Evolutionary conservation across 37 sponge, comb jelly and placozoan species (phyloP).

Genomic region (Agelas oroides): DNA sequence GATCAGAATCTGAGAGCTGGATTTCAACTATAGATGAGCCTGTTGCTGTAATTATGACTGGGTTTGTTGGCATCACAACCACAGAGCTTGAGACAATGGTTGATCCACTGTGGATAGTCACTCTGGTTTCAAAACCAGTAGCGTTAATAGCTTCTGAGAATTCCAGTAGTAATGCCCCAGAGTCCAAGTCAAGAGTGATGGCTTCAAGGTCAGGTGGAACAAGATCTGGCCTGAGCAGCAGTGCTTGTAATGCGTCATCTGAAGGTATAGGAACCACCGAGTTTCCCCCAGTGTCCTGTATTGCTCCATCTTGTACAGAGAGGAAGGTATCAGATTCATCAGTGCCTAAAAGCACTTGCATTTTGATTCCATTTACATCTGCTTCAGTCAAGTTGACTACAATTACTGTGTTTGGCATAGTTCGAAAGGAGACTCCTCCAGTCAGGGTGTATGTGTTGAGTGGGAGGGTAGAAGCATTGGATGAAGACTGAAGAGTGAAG

Average conservation of each 20-base stretch:
- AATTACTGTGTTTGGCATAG: constrained; percentile 35
- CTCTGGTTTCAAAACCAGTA: constrained; percentile 37
- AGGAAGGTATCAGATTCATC: constrained; percentile 71
- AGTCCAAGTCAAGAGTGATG: constrained; percentile 70
- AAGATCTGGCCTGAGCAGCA: constrained; percentile 67
- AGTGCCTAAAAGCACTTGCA: constrained; percentile 64
- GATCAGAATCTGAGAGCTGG: constrained; percentile 50
- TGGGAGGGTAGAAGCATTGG: constrained; percentile 27
- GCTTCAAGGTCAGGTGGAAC: constrained; percentile 59
- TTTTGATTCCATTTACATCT: constrained; percentile 80
- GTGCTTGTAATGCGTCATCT: constrained; percentile 58
- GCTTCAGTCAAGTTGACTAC: constrained; percentile 35
- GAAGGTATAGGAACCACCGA: constrained; percentile 72
- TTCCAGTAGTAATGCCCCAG: constrained; percentile 66
- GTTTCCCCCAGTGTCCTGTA: constrained; percentile 81
- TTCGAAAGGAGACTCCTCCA: constrained; percentile 45
- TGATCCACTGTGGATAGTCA: constrained; percentile 38
- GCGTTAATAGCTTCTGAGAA: constrained; percentile 80
- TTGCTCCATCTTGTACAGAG: constrained; percentile 65
- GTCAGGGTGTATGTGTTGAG: constrained; percentile 45
- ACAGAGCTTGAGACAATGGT: background rate
- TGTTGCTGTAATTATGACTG: constrained; percentile 32
- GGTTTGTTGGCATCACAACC: background rate
- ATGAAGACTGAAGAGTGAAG: constrained; percentile 71
- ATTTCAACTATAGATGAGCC: constrained; percentile 75